Evolutionary conservation across 1,140 invertebrate genomes (phyloP).

Genomic region (Glomeris maerens): DNA sequence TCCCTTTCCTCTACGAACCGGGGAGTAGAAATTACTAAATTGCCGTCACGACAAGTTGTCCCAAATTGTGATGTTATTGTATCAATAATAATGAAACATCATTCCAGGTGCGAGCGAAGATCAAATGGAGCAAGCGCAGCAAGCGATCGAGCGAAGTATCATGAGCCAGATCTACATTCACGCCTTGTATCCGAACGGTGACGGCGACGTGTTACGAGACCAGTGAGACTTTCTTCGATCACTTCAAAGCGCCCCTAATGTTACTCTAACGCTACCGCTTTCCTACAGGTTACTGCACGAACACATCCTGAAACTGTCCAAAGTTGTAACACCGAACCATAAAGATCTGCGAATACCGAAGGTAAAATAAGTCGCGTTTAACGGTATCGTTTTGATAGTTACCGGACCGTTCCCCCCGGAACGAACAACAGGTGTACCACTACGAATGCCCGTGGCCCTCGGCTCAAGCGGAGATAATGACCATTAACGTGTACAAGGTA

Average conservation of each 20-base stretch:
- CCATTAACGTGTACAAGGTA: constrained; percentile 78
- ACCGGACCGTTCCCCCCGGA: constrained; percentile 1
- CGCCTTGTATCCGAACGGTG: constrained; percentile 92
- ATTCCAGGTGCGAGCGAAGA: constrained; percentile 45
- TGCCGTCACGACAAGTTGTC: too few species aligned
- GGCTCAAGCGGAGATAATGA: constrained; percentile 80
- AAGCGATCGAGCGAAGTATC: constrained; percentile 39
- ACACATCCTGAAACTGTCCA: constrained; percentile 71
- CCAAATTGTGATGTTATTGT: too few species aligned
- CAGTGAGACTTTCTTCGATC: constrained; percentile 42
- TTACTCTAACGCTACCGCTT: too few species aligned
- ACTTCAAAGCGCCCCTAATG: neutral
- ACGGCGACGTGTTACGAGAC: constrained; percentile 83
- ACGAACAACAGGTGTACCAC: constrained; percentile 42
- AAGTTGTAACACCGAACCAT: constrained; percentile 63
- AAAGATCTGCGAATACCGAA: constrained; percentile 68
- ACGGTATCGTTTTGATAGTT: neutral
- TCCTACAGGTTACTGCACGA: constrained; percentile 58
- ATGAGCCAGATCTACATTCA: constrained; percentile 82
- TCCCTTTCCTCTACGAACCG: constrained; percentile 20
- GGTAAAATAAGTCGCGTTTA: constrained; percentile 25
- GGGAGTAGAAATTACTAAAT: too few species aligned
- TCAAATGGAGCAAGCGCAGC: constrained; percentile 46
- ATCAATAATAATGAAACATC: too few species aligned
- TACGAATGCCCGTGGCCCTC: constrained; percentile 94